Base-by-base conservation (phyloP, 2,888 invertebrate species). In the Caenorhabditis sinica region DNA sequence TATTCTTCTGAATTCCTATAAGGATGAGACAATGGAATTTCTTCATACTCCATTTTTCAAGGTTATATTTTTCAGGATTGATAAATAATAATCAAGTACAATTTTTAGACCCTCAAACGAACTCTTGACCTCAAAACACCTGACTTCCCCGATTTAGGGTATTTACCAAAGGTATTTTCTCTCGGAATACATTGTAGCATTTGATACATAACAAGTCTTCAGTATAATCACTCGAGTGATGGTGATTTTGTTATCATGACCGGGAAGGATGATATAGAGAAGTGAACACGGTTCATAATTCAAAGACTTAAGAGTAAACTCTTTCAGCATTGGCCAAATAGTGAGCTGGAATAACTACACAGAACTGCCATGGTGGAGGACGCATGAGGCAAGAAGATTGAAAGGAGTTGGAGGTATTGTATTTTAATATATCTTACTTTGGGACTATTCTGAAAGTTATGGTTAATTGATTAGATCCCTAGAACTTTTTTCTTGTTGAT, bases 221-320 rank as follows among this genome's bases (percentile, higher is more conserved):
- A 80, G 72, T 72, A 66, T 33, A 72, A 73, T 56, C 56, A 66
- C 66, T 66, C 58, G 63, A 40, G 58, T 45, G 71, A 80, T 60
- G 72, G 49, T 72, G 71, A 79, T 45, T 79, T 65, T 45, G 43
- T 80, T 72, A 72, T 80, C 80, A 73, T 8, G 33, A 80, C 80
- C 6, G 66, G 66, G 33, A 80, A 66, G 56, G 49, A 72, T 72
- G 65, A 80, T 80, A 73, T 80, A 17, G 33, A 25, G 17, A 60
- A 60, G 72, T 66, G 28, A 66, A 40, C 20, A 25, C 28, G n/a
- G 53, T 36, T 60, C 9, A 23, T 23, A 6, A 6, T 45, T 51
- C 49, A 20, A 53, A 63, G 25, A 71, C 23, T 43, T n/a, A 28
- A 8, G 1, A 76, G 36, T 53, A 28, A 5, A 23, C 13, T 51